phyloP scores from a whole-genome alignment of 37 sponge, comb jelly and placozoan species.

The Lycopodina hypogea region DNA sequence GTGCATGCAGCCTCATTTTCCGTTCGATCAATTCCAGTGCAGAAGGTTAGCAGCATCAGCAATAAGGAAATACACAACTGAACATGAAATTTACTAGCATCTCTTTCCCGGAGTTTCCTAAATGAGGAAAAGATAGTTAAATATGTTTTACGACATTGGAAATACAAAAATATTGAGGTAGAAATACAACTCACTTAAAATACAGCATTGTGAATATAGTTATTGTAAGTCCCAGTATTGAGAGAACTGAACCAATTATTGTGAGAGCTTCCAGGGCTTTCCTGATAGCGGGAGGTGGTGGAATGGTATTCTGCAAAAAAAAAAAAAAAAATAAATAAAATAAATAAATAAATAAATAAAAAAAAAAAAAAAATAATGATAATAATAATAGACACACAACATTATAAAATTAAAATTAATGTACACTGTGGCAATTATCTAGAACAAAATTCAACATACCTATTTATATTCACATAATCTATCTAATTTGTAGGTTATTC shows the following conservation, averaged over 20 bases:
- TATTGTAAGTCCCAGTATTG: constrained; percentile 48
- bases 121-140: not conserved
- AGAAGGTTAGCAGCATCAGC: constrained; percentile 40
- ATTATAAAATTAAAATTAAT: too few species aligned
- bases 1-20: constrained; percentile 35
- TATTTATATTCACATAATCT: too few species aligned
- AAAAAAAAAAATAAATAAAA: too few species aligned
- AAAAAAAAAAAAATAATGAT: too few species aligned
- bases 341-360: too few species aligned
- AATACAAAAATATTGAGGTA: not conserved
- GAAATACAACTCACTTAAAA: constrained; percentile 46
- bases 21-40: constrained; percentile 50
- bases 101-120: constrained; percentile 45
- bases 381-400: too few species aligned
- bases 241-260: constrained; percentile 33
- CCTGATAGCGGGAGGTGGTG: not conserved
- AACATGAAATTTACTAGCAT: constrained; percentile 51
- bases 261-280: constrained; percentile 15
- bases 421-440: too few species aligned
- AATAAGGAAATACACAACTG: constrained; percentile 55
- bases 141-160: not conserved
- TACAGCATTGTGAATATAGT: constrained; percentile 35
- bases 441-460: too few species aligned
- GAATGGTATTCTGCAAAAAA: constrained; percentile 34
- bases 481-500: too few species aligned